Base-by-base conservation (phyloP, 2,888 invertebrate genomes). In the Drosophila nr. perissopoda region DNA sequence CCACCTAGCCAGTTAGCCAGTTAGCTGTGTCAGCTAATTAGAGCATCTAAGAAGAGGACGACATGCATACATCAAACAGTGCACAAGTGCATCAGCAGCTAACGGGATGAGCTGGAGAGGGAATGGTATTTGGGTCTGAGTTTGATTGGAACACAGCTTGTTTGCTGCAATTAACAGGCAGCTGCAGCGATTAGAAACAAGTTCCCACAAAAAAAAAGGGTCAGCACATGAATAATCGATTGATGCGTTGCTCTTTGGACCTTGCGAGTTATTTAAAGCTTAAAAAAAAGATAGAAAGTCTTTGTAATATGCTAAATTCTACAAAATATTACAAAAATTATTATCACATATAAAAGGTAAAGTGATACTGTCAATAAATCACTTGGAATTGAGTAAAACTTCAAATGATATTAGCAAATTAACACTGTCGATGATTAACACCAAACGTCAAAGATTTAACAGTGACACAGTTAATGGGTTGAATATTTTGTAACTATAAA, bases 121-220 rank as follows among this genome's bases (percentile, higher is more conserved):
- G 21, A 3, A 16, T 11, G 40, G 34, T 25, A 13, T 38, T 56
- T n/a, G 38, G 16, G 56, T 38, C 33, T 56, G 38, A 56, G 56
- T 58, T 57, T 57, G 67, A 68, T 75, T 86, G 65, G 79, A 67
- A 71, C 63, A 72, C 66, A 80, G 72, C 78, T 77, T 89, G 89
- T 87, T 91, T 91, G 89, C 89, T 73, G 87, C 86, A 91, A 87
- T 87, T 91, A 91, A 88, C 90, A 79, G 72, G 69, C 67, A 73
- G 63, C 73, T 72, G 76, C 71, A 67, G 77, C 80, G 88, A 82
- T 90, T 89, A 72, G 75, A 64, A 78, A 69, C 75, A 59, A 74
- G 84, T 79, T 87, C 69, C 8, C 33, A 51, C 61, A 60, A 42
- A 70, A 33, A 70, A 77, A 71, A 53, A 36, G 52, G 51, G 59